A percentile compares a stretch with the other conserved stretches of the same genome.
Evolutionary conservation across 1,140 invertebrate genomes (phyloP).

Genomic region (Mya arenaria): DNA sequence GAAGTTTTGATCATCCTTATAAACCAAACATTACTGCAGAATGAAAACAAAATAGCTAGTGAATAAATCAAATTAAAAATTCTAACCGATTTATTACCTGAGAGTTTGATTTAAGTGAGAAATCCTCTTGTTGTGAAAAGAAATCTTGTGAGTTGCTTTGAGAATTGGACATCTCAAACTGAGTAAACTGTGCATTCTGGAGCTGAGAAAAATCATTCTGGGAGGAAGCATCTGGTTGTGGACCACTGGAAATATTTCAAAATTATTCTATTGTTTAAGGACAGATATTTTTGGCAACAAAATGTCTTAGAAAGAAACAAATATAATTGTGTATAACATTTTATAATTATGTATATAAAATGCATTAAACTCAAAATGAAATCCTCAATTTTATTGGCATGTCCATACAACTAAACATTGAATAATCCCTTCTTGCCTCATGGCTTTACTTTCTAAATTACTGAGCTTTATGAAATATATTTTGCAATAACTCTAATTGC

Average conservation of each 20-base stretch:
- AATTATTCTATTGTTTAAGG: neutral
- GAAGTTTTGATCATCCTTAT: no score
- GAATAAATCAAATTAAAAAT: no score
- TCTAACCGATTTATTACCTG: no score
- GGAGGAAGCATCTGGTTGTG: neutral
- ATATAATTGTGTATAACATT: neutral
- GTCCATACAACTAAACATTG: no score
- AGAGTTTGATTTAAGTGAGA: no score
- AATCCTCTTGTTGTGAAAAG: constrained; percentile 20
- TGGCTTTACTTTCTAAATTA: no score
- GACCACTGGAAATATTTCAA: neutral
- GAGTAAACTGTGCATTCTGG: constrained; percentile 52
- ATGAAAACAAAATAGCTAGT: no score
- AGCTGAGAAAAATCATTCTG: constrained; percentile 52
- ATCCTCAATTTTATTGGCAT: neutral
- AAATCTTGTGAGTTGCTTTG: constrained; percentile 40
- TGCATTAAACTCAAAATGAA: neutral
- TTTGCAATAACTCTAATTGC: no score
- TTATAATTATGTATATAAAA: neutral
- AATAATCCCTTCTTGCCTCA: no score
- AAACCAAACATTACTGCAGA: no score
- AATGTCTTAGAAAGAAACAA: neutral
- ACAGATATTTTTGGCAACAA: no score
- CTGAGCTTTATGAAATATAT: no score
- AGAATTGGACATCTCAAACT: constrained; percentile 33